Conservation (phyloP, 2,113 vertebrate genomes). For the Phrynocephalus versicolor region DNA sequence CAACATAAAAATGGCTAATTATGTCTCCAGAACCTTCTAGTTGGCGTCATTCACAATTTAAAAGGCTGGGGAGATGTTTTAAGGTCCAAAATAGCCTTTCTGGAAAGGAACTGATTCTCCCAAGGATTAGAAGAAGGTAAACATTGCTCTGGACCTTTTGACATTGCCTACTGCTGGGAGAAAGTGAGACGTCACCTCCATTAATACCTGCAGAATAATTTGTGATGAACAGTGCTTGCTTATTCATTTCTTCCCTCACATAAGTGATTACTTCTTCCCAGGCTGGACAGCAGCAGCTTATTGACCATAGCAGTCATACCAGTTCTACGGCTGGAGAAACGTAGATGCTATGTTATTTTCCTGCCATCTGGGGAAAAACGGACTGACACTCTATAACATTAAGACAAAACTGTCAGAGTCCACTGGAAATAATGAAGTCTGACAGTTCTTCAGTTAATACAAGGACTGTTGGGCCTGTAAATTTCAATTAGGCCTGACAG, state of each 20-base stretch:
- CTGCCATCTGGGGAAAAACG: constrained; percentile 59
- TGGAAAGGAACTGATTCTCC: no score
- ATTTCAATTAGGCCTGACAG: constrained; percentile 59
- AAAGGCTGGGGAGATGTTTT: no score
- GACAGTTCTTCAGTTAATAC: constrained; percentile 62
- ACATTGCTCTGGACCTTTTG: no score
- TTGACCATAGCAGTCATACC: constrained; percentile 15
- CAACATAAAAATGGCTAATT: no score
- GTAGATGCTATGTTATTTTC: constrained; percentile 51
- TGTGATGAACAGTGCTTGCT: not conserved
- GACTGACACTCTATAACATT: constrained; percentile 60
- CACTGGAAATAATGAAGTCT: constrained; percentile 60
- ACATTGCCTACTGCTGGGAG: no score
- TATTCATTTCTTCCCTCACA: not conserved
- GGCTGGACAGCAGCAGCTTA: constrained; percentile 33
- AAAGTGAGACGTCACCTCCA: not conserved
- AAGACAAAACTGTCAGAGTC: constrained; percentile 51
- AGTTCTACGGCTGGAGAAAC: constrained; percentile 45
- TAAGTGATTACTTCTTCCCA: not conserved
- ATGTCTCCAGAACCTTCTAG: no score
- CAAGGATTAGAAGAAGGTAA: no score
- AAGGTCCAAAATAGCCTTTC: not conserved
- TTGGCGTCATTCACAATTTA: no score
- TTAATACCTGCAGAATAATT: not conserved
- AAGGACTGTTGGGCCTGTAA: constrained; percentile 52